Evolutionary conservation across 92 coral and sea anemone genomes (phyloP), one percentile per base, ranked within the genome.

Genomic region (Epizoanthus stellaris): DNA sequence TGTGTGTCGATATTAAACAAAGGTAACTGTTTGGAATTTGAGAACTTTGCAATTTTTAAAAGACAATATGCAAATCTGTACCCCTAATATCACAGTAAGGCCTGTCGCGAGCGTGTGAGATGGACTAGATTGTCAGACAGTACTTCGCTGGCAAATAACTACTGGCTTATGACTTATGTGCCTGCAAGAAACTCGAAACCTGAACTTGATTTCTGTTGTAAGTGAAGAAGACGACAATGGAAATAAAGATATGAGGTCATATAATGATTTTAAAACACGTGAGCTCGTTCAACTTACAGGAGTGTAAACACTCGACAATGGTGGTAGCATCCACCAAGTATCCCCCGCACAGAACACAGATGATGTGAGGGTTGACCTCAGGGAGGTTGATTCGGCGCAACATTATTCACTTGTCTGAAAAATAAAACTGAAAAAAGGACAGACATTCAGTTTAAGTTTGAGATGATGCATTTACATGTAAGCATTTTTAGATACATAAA

Each of bases 241-340:
- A 9, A 6, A 21, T 2, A 12, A 8, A 16, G 23, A 21, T 70
- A 13, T 16, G 42, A 6, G 3, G 52, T 34, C 20, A 36, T 21
- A 23, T 2, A 19, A 3, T 57, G 56, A 19, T 4, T 9, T 16
- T 9, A 13, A 34, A 30, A 76, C 38, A 76, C 81, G 68, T 4
- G 56, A 19, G 36, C 25, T 59, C 16, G 34, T 76, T 64, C 85
- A 43, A 88, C 98, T 93, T 89, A 95, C 98, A 95, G 75, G 98
- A 95, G 87, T 95, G 98, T 76, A 95, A 86, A 81, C 98, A 95
- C 90, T 95, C 98, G 17, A 95, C 93, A 67, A 95, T 94, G 36
- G 98, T 95, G 1, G 95, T 94, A 53, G 98, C 98, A 58, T 95
- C 98, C 85, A 95, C 95, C 20, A 95, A 82, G 77, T 95, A 95